Evolutionary conservation across 2,113 vertebrate species (phyloP).

Genomic region (Vulpes lagopus): DNA sequence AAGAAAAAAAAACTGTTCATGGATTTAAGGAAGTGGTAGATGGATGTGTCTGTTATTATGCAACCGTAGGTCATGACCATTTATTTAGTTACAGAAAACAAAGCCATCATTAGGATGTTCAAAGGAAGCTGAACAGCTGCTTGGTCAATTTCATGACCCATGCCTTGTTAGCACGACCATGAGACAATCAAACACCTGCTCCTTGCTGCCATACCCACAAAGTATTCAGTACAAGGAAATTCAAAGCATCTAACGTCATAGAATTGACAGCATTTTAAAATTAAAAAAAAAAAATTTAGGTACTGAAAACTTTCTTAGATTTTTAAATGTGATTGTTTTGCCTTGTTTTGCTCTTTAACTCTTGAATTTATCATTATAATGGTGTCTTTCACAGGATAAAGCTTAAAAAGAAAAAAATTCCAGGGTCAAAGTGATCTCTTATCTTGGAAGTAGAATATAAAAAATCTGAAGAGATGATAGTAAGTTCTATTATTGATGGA

Average conservation of each 20-base stretch:
- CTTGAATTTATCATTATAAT: neutral
- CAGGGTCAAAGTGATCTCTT: neutral
- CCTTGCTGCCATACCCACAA: neutral
- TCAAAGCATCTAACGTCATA: neutral
- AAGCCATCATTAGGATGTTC: neutral
- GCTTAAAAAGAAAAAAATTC: neutral
- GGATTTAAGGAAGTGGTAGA: constrained; percentile 69
- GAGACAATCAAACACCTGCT: neutral
- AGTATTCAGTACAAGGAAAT: neutral
- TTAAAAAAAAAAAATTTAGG: neutral
- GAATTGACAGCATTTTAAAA: neutral
- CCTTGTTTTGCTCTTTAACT: constrained; percentile 5
- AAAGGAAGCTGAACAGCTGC: neutral
- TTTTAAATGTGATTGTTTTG: neutral
- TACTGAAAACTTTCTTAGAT: neutral
- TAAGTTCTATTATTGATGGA: neutral
- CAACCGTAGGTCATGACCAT: neutral
- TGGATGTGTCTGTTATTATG: constrained; percentile 45
- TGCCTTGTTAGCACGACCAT: neutral
- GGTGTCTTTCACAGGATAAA: constrained; percentile 33
- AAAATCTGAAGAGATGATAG: neutral
- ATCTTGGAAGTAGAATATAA: neutral
- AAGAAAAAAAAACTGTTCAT: neutral
- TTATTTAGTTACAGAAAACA: constrained; percentile 36
- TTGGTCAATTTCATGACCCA: neutral